Percentiles rank a stretch among this genome's conserved stretches.
phyloP scores from a whole-genome alignment of 2,113 vertebrate genomes.

The Carollia perspicillata region DNA sequence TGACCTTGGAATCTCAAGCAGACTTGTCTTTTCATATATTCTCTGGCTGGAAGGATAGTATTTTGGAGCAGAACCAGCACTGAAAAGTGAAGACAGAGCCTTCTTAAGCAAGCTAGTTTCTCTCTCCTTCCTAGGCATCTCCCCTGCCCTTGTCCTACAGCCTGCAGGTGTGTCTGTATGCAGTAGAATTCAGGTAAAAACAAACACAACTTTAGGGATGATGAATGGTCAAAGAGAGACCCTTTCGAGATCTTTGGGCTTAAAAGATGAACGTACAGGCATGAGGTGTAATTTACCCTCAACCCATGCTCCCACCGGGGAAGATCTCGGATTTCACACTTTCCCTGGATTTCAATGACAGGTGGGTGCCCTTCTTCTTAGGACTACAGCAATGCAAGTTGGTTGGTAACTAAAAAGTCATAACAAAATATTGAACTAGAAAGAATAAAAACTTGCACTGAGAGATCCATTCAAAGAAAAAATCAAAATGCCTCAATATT shows the following conservation, averaged over 20 bases:
- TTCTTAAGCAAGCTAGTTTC: background rate
- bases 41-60: background rate
- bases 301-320: background rate
- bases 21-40: background rate
- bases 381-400: background rate
- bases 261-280: background rate
- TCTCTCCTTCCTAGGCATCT: background rate
- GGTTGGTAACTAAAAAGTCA: background rate
- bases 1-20: background rate
- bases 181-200: background rate
- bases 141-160: rapidly evolving
- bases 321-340: background rate
- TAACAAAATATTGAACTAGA: background rate
- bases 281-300: background rate
- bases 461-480: background rate
- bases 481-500: background rate
- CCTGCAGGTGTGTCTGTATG: background rate
- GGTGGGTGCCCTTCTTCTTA: background rate
- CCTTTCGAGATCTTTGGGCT: background rate
- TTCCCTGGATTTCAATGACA: background rate
- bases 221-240: background rate
- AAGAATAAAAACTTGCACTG: background rate
- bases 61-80: background rate
- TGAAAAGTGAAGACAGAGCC: background rate
- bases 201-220: background rate